phyloP scores from a whole-genome alignment of 2,888 invertebrate genomes.

The Ennomos quercinarius region DNA sequence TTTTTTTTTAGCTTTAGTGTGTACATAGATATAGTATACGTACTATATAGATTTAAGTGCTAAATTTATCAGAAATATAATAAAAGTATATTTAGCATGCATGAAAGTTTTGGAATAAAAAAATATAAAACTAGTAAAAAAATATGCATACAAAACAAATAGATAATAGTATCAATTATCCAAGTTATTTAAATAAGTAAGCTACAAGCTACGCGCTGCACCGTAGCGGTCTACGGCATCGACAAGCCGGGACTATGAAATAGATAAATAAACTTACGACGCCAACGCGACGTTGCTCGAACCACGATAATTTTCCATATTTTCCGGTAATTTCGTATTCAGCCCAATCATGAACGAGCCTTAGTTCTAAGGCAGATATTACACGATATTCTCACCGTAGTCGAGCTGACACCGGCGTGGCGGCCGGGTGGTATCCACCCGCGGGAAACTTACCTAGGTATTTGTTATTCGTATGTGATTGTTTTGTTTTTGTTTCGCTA shows the following conservation, averaged over 20 bases:
- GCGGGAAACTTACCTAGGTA: constrained; percentile 47
- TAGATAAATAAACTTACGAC: constrained; percentile 1
- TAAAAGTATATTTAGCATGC: no score
- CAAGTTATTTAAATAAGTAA: no score
- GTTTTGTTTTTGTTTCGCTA: constrained; percentile 35
- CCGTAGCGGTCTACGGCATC: constrained; percentile 19
- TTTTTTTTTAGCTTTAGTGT: no score
- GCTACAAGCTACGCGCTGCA: constrained; percentile 3
- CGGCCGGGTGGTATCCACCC: constrained; percentile 50
- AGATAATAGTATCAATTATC: no score
- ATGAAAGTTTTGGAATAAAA: no score
- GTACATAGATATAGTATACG: no score
- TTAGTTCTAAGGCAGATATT: constrained; percentile 59
- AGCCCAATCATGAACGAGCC: constrained; percentile 51
- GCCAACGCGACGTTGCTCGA: not conserved
- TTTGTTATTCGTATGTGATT: constrained; percentile 31
- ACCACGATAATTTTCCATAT: constrained; percentile 21
- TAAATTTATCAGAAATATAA: no score
- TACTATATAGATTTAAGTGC: no score
- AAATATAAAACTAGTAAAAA: no score
- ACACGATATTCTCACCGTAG: constrained; percentile 63
- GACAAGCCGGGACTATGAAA: constrained; percentile 7
- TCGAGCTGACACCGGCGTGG: constrained; percentile 60
- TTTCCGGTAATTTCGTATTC: constrained; percentile 35
- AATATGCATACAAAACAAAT: no score